Conservation (phyloP, 2,113 vertebrate genomes). For the Python bivittatus region DNA sequence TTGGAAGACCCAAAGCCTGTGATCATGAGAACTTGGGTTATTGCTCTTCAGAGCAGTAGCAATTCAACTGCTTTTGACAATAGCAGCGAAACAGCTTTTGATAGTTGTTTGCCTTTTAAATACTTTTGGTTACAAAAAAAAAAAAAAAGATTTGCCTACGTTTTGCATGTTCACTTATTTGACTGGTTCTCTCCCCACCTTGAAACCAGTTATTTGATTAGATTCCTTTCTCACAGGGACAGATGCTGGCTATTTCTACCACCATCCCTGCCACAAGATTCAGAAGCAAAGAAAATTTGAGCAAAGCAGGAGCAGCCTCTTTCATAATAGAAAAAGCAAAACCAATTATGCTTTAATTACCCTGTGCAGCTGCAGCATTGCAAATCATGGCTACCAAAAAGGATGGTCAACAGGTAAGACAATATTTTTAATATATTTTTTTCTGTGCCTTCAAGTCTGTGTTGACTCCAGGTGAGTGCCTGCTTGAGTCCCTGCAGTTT, state of each 20-base stretch:
- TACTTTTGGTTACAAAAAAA: background rate
- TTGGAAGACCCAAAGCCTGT: background rate
- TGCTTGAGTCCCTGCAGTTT: background rate
- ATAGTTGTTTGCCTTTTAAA: background rate
- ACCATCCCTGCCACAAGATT: background rate
- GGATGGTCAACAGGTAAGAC: slow-evolving; percentile 56
- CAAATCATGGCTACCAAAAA: background rate
- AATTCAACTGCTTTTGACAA: background rate
- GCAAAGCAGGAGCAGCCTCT: slow-evolving; percentile 6
- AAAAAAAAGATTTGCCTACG: slow-evolving; percentile 8
- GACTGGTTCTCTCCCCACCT: slow-evolving; percentile 34
- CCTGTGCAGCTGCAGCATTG: background rate
- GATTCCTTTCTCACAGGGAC: background rate
- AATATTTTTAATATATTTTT: background rate
- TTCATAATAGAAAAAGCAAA: slow-evolving; percentile 17
- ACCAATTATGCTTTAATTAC: background rate
- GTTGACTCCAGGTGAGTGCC: background rate
- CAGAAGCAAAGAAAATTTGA: background rate
- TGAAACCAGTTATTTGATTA: background rate
- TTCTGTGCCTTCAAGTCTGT: background rate
- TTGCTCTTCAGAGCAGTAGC: background rate
- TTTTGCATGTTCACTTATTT: slow-evolving; percentile 55
- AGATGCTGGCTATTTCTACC: slow-evolving; percentile 11
- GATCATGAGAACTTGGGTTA: background rate
- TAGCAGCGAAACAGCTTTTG: background rate